A percentile compares a stretch with the other conserved stretches of the same genome.
phyloP scores from a whole-genome alignment of 2,113 vertebrate species.

The Anguilla rostrata region DNA sequence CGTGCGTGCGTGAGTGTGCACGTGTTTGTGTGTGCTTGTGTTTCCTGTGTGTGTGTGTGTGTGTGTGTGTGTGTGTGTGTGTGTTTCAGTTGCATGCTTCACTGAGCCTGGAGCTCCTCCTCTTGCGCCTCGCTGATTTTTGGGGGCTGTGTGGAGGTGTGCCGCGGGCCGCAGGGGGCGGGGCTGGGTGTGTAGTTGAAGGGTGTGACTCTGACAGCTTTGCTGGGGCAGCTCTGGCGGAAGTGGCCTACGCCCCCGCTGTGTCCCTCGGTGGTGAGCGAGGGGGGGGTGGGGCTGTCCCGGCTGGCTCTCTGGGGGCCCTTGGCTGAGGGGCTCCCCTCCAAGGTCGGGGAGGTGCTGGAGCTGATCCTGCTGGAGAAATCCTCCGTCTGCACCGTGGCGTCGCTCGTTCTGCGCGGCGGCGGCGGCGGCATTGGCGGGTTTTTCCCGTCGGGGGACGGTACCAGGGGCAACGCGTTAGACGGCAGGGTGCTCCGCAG shows the following conservation, averaged over 20 bases:
- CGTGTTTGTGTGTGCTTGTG: not conserved
- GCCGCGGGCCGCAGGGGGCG: constrained; percentile 63
- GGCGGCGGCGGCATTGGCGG: constrained; percentile 53
- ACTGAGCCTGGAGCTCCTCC: constrained; percentile 66
- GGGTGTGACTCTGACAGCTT: constrained; percentile 84
- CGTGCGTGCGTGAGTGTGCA: too few relatives aligned
- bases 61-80: too few relatives aligned
- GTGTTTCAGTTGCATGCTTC: not conserved
- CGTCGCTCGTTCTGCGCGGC: constrained; percentile 86
- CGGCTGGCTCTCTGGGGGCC: constrained; percentile 40
- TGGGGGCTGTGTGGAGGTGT: constrained; percentile 50
- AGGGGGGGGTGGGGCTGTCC: constrained; percentile 53
- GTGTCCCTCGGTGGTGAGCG: constrained; percentile 67
- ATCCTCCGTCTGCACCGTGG: constrained; percentile 94
- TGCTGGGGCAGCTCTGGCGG: constrained; percentile 89
- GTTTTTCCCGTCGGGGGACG: constrained; percentile 62
- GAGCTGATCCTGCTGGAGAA: constrained; percentile 81
- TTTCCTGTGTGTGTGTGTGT: not conserved
- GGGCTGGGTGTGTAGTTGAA: constrained; percentile 95
- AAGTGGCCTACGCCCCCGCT: constrained; percentile 69
- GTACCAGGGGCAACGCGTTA: constrained; percentile 80
- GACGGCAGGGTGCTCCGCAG: constrained; percentile 88
- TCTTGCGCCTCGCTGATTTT: constrained; percentile 60
- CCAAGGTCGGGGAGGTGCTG: constrained; percentile 82
- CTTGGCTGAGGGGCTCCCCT: constrained; percentile 54